Base-by-base conservation (phyloP, 2,888 invertebrate species). In the Gandaritis pyraliata region DNA sequence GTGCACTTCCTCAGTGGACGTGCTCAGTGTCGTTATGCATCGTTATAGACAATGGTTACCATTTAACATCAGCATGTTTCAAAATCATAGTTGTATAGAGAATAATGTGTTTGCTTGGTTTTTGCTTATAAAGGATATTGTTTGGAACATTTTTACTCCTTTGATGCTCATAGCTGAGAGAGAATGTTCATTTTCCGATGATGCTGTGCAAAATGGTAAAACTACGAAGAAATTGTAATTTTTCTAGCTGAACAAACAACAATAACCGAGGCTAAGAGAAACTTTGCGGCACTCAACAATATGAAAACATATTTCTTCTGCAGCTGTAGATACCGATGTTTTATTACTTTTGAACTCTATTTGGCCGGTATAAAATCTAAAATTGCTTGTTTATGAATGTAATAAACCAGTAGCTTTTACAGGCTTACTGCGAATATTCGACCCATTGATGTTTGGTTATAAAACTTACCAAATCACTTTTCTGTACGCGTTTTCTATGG, bases 211-310 rank as follows among this genome's bases (percentile, higher is more conserved):
- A 58, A 57, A 43, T 48, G 53, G 57, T 47, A 48, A 29, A 29
- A 47, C 52, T 15, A 18, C 16, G 41, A 43, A 52, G 48, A 33
- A 50, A 64, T 50, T 50, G 61, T 61, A 71, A 72, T 77, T 79
- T 75, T 75, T 78, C 75, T 73, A 74, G 70, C 69, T 72, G 71
- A 74, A 71, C 74, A 76, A 79, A 77, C 76, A 75, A 74, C 77
- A 78, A 78, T 77, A 75, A 75, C 70, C 71, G 69, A 67, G 69
- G 55, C 71, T 68, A 52, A 50, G 68, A 71, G 62, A 76, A 78
- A 76, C 70, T 76, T 74, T 62, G 63, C 65, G 68, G 70, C 68
- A 70, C 71, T 76, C 72, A 69, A 64, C 61, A 64, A 64, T 66
- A 61, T 66, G 61, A 61, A 66, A 64, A 61, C 66, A 58, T 41